Evolutionary conservation across 2,113 vertebrate species (phyloP).

Genomic region (Setophaga coronata): DNA sequence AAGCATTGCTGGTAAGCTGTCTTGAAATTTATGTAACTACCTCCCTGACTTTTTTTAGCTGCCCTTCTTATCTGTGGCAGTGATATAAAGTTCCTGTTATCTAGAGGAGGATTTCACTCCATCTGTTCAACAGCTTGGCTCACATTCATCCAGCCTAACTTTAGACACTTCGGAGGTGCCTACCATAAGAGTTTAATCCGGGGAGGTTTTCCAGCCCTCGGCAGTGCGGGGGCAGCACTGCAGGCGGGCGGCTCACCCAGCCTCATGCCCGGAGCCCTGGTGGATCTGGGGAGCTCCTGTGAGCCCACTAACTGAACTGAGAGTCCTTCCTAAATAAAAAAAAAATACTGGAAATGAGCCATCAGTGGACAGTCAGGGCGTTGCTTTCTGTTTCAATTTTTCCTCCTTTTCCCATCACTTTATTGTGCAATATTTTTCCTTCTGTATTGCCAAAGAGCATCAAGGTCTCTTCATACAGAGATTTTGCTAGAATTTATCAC

Average conservation of each 20-base stretch:
- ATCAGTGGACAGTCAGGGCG: not conserved
- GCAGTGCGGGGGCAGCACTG: not conserved
- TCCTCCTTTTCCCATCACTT: not conserved
- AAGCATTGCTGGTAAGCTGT: constrained; percentile 14
- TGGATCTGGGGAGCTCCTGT: not conserved
- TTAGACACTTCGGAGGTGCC: constrained; percentile 49
- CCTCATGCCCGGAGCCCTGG: fast-evolving
- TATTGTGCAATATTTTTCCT: not conserved
- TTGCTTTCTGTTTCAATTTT: not conserved
- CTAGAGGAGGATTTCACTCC: constrained; percentile 67
- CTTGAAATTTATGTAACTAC: constrained; percentile 45
- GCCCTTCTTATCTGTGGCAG: constrained; percentile 61
- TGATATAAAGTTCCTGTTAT: constrained; percentile 62
- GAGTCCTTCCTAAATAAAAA: not conserved
- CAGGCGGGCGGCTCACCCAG: fast-evolving
- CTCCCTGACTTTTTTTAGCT: constrained; percentile 61
- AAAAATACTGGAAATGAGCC: not conserved
- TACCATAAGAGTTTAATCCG: constrained; percentile 35
- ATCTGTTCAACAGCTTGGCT: constrained; percentile 68
- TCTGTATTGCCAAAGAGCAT: not conserved
- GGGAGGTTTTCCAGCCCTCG: not conserved
- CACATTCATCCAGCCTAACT: constrained; percentile 60
- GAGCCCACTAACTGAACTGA: not conserved
- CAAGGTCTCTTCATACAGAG: not conserved
- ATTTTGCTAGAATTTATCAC: not conserved